Conservation (phyloP, 2,113 vertebrate genomes). For the Sminthopsis crassicaudata region DNA sequence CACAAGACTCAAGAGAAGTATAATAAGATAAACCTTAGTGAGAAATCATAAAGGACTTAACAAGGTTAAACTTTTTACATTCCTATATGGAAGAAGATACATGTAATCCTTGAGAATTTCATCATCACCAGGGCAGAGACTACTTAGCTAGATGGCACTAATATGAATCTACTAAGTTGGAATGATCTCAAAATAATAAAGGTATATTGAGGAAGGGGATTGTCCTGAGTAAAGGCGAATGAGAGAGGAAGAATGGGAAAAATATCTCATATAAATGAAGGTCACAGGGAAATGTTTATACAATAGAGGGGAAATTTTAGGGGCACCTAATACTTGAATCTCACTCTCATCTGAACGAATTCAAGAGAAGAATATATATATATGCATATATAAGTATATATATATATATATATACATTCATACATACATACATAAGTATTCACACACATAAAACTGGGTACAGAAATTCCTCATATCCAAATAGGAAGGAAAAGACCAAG, state of each 20-base stretch:
- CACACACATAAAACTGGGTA: background rate
- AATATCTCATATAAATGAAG: background rate
- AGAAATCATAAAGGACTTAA: background rate
- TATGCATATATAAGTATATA: background rate
- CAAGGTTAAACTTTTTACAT: background rate
- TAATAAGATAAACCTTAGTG: background rate
- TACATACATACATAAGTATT: no score
- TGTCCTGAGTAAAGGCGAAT: background rate
- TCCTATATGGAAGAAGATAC: background rate
- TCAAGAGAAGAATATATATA: background rate
- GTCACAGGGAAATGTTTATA: background rate
- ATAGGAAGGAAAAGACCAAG: background rate
- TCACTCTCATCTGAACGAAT: background rate
- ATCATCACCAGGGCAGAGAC: background rate
- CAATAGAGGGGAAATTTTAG: background rate
- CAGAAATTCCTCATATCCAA: background rate
- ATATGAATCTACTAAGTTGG: background rate
- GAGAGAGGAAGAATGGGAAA: background rate
- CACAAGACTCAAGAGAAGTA: background rate
- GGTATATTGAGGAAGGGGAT: background rate
- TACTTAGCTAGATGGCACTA: background rate
- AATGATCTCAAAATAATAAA: background rate
- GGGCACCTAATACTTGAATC: background rate
- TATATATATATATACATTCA: background rate
- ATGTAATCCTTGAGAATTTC: background rate